A percentile compares a stretch with the other conserved stretches of the same genome.
These are phyloP conservation scores for Atethmia centrago DNA, from an alignment of 2,888 invertebrate genomes.

Conservation along the genomic window DNA sequence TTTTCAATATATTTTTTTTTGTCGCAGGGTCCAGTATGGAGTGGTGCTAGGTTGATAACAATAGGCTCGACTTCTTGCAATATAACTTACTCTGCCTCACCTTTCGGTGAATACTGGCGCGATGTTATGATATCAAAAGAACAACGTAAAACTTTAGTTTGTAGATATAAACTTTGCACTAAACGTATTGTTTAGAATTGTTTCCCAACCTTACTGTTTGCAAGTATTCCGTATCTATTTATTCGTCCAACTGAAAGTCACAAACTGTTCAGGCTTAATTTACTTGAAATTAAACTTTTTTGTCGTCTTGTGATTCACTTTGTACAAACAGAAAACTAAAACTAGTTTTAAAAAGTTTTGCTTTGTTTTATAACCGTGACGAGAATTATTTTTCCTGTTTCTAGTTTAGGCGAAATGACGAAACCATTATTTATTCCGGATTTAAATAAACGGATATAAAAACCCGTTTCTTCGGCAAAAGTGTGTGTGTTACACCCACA, in stretches of 20 bases:
- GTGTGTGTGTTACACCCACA: background rate
- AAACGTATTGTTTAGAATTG: slow-evolving; percentile 12
- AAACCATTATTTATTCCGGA: background rate
- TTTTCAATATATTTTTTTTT: background rate
- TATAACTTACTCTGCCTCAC: background rate
- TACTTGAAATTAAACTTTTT: slow-evolving; percentile 14
- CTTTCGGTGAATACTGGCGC: background rate
- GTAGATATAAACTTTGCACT: background rate
- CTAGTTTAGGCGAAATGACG: background rate
- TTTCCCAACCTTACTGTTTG: slow-evolving; percentile 5
- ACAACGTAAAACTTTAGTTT: slow-evolving; percentile 22
- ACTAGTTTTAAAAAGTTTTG: background rate
- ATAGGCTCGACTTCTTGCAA: background rate
- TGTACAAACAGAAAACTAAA: background rate
- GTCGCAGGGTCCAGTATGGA: background rate
- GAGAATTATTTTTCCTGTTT: background rate
- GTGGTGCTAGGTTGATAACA: background rate
- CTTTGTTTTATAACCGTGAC: background rate
- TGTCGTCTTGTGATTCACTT: background rate
- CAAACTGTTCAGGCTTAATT: background rate
- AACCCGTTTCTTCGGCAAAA: background rate
- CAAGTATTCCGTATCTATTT: background rate
- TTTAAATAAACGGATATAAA: background rate
- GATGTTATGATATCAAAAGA: background rate
- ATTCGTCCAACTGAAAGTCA: slow-evolving; percentile 3